Evolutionary conservation across 2,888 invertebrate species (phyloP), one percentile per base, ranked within the genome.

Genomic region (Tipula helvola): DNA sequence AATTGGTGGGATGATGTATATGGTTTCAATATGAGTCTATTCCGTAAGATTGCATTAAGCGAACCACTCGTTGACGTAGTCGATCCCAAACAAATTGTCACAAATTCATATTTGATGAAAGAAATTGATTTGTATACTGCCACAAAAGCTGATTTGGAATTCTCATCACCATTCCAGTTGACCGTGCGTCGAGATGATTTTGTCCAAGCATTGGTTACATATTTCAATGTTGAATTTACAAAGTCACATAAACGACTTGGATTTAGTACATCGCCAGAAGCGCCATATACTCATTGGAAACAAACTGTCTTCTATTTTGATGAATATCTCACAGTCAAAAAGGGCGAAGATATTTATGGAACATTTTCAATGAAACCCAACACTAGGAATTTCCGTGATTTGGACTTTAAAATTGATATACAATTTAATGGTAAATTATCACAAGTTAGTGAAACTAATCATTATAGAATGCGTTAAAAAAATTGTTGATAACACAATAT

Each of bases 1-100:
- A 99, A 99, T 92, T 99, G 99, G 99, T 99, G 99, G 99, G 98
- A 99, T 90, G 98, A 98, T 92, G 99, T 99, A 1, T 99, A 99
- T 90, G 99, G 99, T 86, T 99, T 99, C 90, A 97, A 99, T 92
- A 99, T 99, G 99, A 98, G 97, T 89, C 97, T 97, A 89, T 99
- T 99, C 90, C 94, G 99, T 87, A 97, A 98, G 92, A 98, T 99
- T 88, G 99, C 99, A 18, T 98, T 99, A 88, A 97, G 97, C 52
- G 99, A 99, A 92, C 99, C 99, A 0, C 93, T 99, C 1, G 99
- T 99, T 0, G 99, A 99, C 92, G 97, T 99, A 13, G 99, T 99
- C 1, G 99, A 99, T 91, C 97, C 98, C 3, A 99, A 98, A 90
- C 99, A 99, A 93, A 97, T 99, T 87, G 99, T 99, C 83, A 97